Evolutionary conservation across 2,113 vertebrate species (phyloP).

Genomic region (Dasyurus viverrinus): DNA sequence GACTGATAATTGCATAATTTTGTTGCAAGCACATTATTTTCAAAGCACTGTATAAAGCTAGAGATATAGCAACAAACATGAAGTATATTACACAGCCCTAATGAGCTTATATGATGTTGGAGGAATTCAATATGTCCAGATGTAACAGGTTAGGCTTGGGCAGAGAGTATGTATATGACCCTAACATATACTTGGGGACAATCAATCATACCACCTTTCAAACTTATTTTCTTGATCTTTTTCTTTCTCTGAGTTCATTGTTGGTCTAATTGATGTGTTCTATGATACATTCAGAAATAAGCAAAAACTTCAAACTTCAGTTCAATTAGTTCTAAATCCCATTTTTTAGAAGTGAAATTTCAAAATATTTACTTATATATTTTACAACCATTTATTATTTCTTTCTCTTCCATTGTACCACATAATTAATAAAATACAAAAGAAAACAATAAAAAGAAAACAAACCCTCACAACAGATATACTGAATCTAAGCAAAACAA

Average conservation of each 20-base stretch:
- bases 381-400: not conserved
- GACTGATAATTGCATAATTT: too few relatives aligned
- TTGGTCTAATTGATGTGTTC: not conserved
- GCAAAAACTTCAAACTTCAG: not conserved
- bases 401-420: not conserved
- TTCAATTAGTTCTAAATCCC: not conserved
- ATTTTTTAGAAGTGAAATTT: not conserved
- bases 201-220: not conserved
- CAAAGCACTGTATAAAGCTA: not conserved
- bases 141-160: not conserved
- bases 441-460: not conserved
- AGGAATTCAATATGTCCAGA: not conserved
- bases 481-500: not conserved
- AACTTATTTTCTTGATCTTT: not conserved
- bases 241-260: not conserved
- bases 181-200: not conserved
- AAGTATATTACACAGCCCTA: not conserved
- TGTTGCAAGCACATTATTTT: not conserved
- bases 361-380: not conserved
- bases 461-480: not conserved
- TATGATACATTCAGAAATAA: not conserved
- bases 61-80: not conserved
- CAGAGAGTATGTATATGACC: not conserved
- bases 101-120: not conserved
- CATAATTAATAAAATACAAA: not conserved